Evolutionary conservation across 2,888 invertebrate species (phyloP), one percentile per base, ranked within the genome.

Genomic region (Nebria salina): DNA sequence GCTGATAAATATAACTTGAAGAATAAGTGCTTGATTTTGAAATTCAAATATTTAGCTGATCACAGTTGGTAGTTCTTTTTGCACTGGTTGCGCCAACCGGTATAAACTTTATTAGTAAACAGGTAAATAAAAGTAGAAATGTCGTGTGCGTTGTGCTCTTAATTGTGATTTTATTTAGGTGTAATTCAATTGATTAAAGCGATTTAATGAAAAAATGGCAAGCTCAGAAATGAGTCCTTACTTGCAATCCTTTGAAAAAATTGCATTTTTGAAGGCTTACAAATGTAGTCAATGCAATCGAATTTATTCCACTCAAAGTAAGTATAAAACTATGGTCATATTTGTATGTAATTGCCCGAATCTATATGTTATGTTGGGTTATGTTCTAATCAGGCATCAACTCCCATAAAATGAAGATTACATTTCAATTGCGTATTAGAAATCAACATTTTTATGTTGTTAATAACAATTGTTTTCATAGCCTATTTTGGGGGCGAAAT

Each of bases 251-350:
- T 74, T 74, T 42, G 78, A 78, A 26, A 78, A 74, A 43, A 20
- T 42, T 34, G 65, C 73, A 8, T 72, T 66, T 65, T 66, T 74
- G n/a, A 73, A 78, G 20, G 78, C 74, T 11, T 78, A 78, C 15
- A 78, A 78, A 65, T 78, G 78, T 20, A 78, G 73, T 73, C 65
- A 64, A 3, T 78, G 78, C 20, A 78, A 78, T 66, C 20, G 78
- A n/a, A 65, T 65, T 42, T 78, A 78, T 74, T 78, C 78, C 13
- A 42, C 74, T 15, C 68, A 68, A 68, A 68, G 68, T 68, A 68
- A 68, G 68, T 68, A 7, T 25, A 68, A 13, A 54, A 54, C 34
- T 34, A 54, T 6, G 4, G 4, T 6, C 13, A 13, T 11, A 7
- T 54, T 3, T 54, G 54, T 54, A 8, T 54, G 54, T 54, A 54